These are phyloP conservation scores for Notothenia rossii DNA, from an alignment of 2,113 vertebrate genomes.

Conservation along the genomic window DNA sequence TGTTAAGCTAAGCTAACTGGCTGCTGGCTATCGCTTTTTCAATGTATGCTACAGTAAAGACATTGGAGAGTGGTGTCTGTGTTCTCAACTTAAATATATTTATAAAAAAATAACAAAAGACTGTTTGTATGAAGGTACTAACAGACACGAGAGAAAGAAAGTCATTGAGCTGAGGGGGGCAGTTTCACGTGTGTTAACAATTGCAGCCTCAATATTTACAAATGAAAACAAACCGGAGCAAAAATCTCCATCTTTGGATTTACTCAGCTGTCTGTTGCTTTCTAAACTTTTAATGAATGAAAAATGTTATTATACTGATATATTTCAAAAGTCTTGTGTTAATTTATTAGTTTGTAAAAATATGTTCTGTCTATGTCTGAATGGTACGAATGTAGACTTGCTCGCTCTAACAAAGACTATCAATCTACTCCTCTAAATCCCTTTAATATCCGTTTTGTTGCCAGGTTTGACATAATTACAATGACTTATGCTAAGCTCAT, in stretches of 20 bases:
- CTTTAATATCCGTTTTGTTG: slow-evolving; percentile 35
- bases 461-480: slow-evolving; percentile 61
- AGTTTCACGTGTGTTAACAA: slow-evolving; percentile 17
- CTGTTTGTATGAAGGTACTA: background rate
- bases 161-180: slow-evolving; percentile 6
- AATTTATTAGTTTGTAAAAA: background rate
- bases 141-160: background rate
- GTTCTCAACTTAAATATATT: too few relatives aligned
- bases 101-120: too few relatives aligned
- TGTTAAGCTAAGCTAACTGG: too few relatives aligned
- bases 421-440: slow-evolving; percentile 33
- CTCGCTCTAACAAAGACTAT: slow-evolving; percentile 6
- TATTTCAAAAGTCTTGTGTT: background rate
- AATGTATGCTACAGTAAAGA: too few relatives aligned
- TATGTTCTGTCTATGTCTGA: background rate
- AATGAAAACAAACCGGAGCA: slow-evolving; percentile 9
- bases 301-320: background rate
- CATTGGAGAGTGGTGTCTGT: too few relatives aligned
- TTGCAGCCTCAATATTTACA: background rate
- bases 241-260: background rate
- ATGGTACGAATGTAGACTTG: background rate
- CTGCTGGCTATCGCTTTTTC: too few relatives aligned
- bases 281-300: background rate
- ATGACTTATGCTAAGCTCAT: slow-evolving; percentile 69
- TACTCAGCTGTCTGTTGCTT: background rate